These are phyloP conservation scores for Brenthis hecate DNA, from an alignment of 2,888 invertebrate species.

Conservation along the genomic window DNA sequence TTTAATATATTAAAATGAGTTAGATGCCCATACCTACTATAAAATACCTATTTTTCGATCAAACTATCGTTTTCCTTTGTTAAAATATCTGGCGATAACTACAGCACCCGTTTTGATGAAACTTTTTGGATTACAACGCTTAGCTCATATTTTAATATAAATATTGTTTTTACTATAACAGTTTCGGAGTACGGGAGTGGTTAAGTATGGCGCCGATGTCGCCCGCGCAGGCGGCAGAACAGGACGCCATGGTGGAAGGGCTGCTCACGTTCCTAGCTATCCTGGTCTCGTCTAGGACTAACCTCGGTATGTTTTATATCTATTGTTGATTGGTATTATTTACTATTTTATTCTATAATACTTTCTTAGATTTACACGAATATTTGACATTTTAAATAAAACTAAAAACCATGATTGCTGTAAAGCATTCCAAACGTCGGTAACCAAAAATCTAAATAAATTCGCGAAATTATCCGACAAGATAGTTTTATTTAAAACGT, in stretches of 20 bases:
- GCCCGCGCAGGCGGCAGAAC: slow-evolving; percentile 88
- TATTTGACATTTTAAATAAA: too few species aligned
- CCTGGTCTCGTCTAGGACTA: slow-evolving; percentile 92
- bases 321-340: not conserved
- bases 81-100: too few species aligned
- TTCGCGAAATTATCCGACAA: too few species aligned
- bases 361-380: too few species aligned
- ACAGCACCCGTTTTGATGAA: not conserved
- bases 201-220: slow-evolving; percentile 88
- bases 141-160: not conserved
- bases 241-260: slow-evolving; percentile 96
- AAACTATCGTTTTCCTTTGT: too few species aligned
- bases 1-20: too few species aligned
- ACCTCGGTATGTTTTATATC: slow-evolving; percentile 84
- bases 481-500: not conserved
- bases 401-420: too few species aligned
- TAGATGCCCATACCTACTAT: not conserved
- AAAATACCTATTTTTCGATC: not conserved
- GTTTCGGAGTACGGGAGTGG: slow-evolving; percentile 94
- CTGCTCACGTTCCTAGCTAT: slow-evolving; percentile 95
- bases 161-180: slow-evolving; percentile 50
- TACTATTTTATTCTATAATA: not conserved
- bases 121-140: not conserved
- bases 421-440: too few species aligned
- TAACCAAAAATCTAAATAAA: too few species aligned